Percentiles rank a stretch among this genome's conserved stretches.
Conservation (phyloP, 2,888 invertebrate genomes). For the Holacanthella duospinosa region DNA sequence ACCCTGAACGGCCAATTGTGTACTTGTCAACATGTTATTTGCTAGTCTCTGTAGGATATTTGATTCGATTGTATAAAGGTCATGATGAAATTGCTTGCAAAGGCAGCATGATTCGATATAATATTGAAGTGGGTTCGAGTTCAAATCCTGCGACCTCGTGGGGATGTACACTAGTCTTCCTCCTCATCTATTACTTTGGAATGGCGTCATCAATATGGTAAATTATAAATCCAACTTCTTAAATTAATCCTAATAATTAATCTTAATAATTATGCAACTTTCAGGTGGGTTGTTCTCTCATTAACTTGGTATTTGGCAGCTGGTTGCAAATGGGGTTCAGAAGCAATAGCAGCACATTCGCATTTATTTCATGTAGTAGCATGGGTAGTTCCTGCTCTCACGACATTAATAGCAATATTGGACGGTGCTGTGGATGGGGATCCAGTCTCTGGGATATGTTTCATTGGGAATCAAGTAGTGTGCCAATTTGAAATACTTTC, state of each 20-base stretch:
- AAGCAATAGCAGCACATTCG: constrained; percentile 88
- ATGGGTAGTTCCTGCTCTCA: constrained; percentile 87
- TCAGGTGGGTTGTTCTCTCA: constrained; percentile 75
- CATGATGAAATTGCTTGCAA: constrained; percentile 85
- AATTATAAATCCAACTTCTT: background rate
- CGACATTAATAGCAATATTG: constrained; percentile 78
- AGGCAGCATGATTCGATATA: constrained; percentile 49
- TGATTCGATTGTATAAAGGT: constrained; percentile 73
- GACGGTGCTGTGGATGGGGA: constrained; percentile 93
- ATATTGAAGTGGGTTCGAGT: constrained; percentile 53
- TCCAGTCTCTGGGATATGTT: constrained; percentile 90
- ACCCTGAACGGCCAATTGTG: constrained; percentile 95
- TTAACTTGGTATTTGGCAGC: constrained; percentile 98
- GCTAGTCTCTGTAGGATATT: constrained; percentile 78
- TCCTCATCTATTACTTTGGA: constrained; percentile 94
- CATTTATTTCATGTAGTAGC: constrained; percentile 94
- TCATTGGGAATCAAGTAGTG: constrained; percentile 74
- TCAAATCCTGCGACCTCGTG: constrained; percentile 60
- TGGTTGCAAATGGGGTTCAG: constrained; percentile 97
- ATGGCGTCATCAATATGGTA: constrained; percentile 97
- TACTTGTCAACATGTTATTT: constrained; percentile 95
- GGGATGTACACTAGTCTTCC: constrained; percentile 84
- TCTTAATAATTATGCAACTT: background rate
- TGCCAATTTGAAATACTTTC: too few species aligned
- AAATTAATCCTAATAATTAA: background rate